These are phyloP conservation scores for Melanaphis sacchari DNA, from an alignment of 1,140 invertebrate species.

Conservation along the genomic window DNA sequence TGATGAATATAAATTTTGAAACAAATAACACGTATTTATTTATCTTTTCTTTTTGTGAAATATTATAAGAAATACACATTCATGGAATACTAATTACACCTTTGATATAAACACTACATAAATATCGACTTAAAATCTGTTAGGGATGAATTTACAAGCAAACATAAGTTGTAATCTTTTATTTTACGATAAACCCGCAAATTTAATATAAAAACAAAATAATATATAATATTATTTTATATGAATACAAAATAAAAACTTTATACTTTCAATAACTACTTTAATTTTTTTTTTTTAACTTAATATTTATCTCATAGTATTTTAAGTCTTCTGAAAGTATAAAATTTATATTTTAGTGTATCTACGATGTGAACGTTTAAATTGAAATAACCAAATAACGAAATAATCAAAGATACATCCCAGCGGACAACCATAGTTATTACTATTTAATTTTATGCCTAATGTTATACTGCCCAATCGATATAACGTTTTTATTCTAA, in stretches of 20 bases:
- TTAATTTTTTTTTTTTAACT: too few species aligned
- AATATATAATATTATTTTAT: too few species aligned
- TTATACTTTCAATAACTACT: too few species aligned
- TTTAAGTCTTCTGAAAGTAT: too few species aligned
- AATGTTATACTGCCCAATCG: too few species aligned
- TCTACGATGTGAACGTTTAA: not conserved
- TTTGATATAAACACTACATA: not conserved
- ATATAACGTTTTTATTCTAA: not conserved
- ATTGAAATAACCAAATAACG: not conserved
- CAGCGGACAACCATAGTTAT: not conserved
- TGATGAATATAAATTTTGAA: too few species aligned
- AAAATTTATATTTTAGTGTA: not conserved
- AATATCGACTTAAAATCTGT: not conserved
- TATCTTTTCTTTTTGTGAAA: not conserved
- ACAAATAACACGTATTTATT: too few species aligned
- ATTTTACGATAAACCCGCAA: too few species aligned
- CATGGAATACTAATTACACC: not conserved
- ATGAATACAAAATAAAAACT: too few species aligned
- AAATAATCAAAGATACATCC: not conserved
- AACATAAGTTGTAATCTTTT: not conserved
- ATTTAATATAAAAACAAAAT: too few species aligned
- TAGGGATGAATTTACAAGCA: not conserved
- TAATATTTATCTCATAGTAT: too few species aligned
- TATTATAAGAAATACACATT: not conserved
- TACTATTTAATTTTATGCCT: not conserved